A percentile compares a stretch with the other conserved stretches of the same genome.
Evolutionary conservation across 2,797 vertebrate species (phyloP).

Genomic region (Coilia nasus): DNA sequence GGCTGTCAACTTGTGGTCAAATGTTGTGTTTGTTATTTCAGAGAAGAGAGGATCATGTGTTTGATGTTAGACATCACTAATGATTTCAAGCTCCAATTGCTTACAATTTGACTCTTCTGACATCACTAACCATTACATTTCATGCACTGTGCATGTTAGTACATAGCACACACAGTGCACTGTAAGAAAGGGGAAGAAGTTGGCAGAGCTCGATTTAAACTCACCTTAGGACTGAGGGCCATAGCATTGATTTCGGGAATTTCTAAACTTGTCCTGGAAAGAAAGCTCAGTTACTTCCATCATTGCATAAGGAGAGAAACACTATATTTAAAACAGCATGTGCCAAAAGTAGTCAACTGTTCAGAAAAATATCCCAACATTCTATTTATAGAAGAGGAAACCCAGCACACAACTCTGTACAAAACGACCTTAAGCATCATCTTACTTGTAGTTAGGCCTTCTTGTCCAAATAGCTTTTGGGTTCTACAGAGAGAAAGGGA

Average conservation of each 20-base stretch:
- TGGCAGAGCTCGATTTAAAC: conserved; percentile 24
- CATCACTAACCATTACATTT: too few relatives aligned
- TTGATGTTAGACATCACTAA: too few relatives aligned
- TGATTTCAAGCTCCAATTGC: too few relatives aligned
- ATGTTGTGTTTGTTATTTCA: too few relatives aligned
- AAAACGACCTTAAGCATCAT: neutral
- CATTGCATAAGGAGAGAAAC: neutral
- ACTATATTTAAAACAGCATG: conserved; percentile 30
- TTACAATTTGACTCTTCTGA: too few relatives aligned
- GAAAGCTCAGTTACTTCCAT: conserved; percentile 23
- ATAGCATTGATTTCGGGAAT: conserved; percentile 89
- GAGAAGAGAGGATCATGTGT: too few relatives aligned
- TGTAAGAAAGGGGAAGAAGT: too few relatives aligned
- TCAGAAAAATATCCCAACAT: neutral
- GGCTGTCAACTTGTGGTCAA: too few relatives aligned
- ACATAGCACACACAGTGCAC: too few relatives aligned
- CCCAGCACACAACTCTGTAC: neutral
- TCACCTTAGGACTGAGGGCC: conserved; percentile 76
- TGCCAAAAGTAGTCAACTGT: neutral
- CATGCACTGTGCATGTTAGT: too few relatives aligned
- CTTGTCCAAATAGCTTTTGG: conserved; percentile 80
- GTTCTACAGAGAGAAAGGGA: conserved; percentile 67
- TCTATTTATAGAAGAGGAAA: neutral
- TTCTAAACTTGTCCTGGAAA: conserved; percentile 81
- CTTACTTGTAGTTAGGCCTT: conserved; percentile 84